These are phyloP conservation scores for Drosophila takahashii DNA, from an alignment of 1,140 invertebrate genomes.

Conservation along the genomic window DNA sequence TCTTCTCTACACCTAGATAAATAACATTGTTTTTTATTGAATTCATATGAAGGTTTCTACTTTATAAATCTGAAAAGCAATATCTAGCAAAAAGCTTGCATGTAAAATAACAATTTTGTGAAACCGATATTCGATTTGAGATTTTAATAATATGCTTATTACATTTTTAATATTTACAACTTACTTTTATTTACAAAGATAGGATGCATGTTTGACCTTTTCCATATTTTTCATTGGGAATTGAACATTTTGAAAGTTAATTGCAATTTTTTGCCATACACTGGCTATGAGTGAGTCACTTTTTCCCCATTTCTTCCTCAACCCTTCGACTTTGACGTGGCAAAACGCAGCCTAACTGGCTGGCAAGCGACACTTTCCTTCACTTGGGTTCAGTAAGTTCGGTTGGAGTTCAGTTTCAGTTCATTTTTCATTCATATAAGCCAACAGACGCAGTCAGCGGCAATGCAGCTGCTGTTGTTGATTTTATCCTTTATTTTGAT, in stretches of 20 bases:
- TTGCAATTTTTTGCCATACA: neutral
- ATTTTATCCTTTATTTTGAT: constrained; percentile 1
- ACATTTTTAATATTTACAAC: too few relatives aligned
- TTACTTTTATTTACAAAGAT: too few relatives aligned
- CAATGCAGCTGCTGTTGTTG: constrained; percentile 41
- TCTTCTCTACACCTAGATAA: neutral
- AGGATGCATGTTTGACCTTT: too few relatives aligned
- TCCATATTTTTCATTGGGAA: too few relatives aligned
- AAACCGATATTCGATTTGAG: too few relatives aligned
- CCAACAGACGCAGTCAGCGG: constrained; percentile 39
- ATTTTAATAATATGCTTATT: too few relatives aligned
- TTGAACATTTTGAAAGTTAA: too few relatives aligned
- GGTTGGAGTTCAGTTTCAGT: constrained; percentile 54
- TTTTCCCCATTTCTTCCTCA: neutral
- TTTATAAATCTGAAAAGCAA: too few relatives aligned
- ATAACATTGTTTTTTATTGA: neutral
- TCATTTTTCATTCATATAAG: constrained; percentile 80
- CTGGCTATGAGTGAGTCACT: neutral
- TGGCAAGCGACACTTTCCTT: constrained; percentile 66
- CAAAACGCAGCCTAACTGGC: constrained; percentile 73
- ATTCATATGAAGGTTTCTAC: too few relatives aligned
- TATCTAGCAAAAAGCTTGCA: too few relatives aligned
- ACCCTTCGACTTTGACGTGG: constrained; percentile 51
- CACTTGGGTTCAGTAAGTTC: constrained; percentile 41
- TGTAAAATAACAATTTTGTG: too few relatives aligned